phyloP scores from a whole-genome alignment of 2,113 vertebrate species.

The Pimephales promelas region DNA sequence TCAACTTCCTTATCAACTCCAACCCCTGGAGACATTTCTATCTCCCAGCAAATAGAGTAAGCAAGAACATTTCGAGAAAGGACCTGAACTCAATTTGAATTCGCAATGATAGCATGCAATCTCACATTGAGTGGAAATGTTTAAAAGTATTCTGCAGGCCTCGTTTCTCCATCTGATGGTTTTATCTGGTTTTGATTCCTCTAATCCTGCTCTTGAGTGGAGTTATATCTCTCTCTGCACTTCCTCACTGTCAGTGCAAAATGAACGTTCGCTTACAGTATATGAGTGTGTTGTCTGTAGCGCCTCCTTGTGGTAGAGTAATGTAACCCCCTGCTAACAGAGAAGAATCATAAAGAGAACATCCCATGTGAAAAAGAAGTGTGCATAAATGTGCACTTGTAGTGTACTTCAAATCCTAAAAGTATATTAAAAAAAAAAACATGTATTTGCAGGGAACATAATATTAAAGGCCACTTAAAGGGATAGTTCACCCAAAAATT shows the following conservation, averaged over 20 bases:
- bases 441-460: not conserved
- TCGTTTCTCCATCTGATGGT: not conserved
- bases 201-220: constrained; percentile 17
- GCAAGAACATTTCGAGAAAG: not conserved
- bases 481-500: not conserved
- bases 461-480: not conserved
- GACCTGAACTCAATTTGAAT: not conserved
- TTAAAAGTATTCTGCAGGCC: not conserved
- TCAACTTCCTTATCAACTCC: not conserved
- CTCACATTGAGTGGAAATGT: not conserved
- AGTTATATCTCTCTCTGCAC: not conserved
- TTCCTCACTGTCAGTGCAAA: constrained; percentile 3
- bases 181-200: constrained; percentile 20
- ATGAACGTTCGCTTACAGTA: not conserved
- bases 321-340: not conserved
- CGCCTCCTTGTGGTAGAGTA: constrained; percentile 5
- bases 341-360: not conserved
- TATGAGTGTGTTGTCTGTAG: constrained; percentile 16
- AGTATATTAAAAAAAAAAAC: not conserved
- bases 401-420: not conserved
- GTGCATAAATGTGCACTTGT: too few species aligned
- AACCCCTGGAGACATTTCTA: constrained; percentile 18
- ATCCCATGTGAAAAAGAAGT: too few species aligned
- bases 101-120: not conserved
- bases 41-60: constrained; percentile 21